These are phyloP conservation scores for Argyra leucocephala DNA, from an alignment of 2,888 invertebrate species.

Conservation along the genomic window DNA sequence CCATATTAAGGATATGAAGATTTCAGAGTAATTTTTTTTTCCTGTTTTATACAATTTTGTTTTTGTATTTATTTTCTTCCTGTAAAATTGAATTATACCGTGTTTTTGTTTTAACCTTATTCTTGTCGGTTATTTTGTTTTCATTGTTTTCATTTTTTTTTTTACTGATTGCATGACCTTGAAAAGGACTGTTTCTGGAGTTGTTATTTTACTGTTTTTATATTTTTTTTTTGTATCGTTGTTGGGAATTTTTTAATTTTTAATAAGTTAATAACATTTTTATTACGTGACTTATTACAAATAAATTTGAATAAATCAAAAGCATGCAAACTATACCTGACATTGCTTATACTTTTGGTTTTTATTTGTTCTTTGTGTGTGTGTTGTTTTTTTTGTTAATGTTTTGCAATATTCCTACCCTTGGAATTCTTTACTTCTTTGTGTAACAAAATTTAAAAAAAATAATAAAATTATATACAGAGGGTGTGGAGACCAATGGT, in stretches of 20 bases:
- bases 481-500: no score
- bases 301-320: not conserved
- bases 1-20: no score
- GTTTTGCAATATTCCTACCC: no score
- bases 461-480: no score
- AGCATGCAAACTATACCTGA: no score
- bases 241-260: not conserved
- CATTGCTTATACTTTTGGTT: no score
- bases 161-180: not conserved
- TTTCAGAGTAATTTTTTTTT: no score
- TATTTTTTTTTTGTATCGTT: not conserved
- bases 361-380: no score
- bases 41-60: not conserved
- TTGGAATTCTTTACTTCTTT: no score
- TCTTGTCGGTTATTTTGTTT: not conserved
- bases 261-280: constrained; percentile 4
- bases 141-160: not conserved
- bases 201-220: not conserved
- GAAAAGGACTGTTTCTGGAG: not conserved
- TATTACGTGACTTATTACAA: constrained; percentile 1
- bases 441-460: no score
- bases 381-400: no score
- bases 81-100: not conserved
- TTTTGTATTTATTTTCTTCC: not conserved
- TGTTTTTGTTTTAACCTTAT: not conserved